phyloP scores from a whole-genome alignment of 2,113 vertebrate species.

The Cebidichthys violaceus region DNA sequence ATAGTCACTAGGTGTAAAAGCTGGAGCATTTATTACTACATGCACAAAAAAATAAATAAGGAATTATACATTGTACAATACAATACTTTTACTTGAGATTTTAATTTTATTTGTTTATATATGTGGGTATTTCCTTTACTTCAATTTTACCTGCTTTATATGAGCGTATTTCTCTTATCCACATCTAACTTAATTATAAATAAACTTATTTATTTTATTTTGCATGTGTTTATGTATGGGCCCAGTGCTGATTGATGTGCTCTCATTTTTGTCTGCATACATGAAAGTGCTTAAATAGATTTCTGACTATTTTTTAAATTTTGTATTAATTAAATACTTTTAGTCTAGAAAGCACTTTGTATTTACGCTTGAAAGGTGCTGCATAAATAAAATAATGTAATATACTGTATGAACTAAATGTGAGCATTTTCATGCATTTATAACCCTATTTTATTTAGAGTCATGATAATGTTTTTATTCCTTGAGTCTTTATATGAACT shows the following conservation, averaged over 20 bases:
- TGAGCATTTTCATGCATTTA: not conserved
- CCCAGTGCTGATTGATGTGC: not conserved
- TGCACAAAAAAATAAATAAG: not conserved
- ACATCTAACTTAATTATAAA: not conserved
- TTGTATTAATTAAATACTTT: not conserved
- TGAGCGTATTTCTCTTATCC: not conserved
- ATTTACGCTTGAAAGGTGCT: not conserved
- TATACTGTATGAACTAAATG: not conserved
- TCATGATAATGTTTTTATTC: slow-evolving; percentile 5
- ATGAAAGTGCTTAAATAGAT: not conserved
- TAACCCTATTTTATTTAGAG: slow-evolving; percentile 17
- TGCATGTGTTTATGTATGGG: not conserved
- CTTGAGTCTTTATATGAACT: not conserved
- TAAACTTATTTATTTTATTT: not conserved
- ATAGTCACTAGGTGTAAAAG: not conserved
- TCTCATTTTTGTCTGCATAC: not conserved
- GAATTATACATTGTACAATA: not conserved
- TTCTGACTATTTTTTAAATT: not conserved
- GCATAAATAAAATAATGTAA: not conserved
- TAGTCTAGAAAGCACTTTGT: not conserved
- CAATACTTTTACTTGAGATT: not conserved
- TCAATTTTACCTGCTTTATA: not conserved
- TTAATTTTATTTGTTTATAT: not conserved
- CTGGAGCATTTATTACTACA: not conserved
- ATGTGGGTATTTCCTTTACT: not conserved